phyloP scores from a whole-genome alignment of 1,140 invertebrate species.

The Pachypeltis micranthus region DNA sequence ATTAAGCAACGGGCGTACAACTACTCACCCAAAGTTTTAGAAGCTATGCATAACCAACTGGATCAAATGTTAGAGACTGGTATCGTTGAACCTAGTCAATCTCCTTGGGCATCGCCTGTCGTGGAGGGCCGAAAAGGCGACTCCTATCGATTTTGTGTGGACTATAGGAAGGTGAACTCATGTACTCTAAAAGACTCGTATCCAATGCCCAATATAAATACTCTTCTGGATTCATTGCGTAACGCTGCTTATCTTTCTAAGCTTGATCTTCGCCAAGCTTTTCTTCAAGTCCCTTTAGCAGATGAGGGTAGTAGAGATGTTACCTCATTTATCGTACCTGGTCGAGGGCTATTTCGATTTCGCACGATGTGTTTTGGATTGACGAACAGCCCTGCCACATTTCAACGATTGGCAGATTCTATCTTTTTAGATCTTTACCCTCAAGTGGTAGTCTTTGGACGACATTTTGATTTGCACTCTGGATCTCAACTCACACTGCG shows the following conservation, averaged over 20 bases:
- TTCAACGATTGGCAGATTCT: conserved; percentile 11
- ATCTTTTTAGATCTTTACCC: too few relatives aligned
- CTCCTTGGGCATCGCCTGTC: conserved; percentile 28
- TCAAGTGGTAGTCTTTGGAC: too few relatives aligned
- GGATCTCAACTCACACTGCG: not conserved
- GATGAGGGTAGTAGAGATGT: too few relatives aligned
- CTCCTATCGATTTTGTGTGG: conserved; percentile 24
- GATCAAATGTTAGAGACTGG: conserved; percentile 28
- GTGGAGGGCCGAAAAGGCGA: conserved; percentile 28
- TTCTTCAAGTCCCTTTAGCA: conserved; percentile 32
- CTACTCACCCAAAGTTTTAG: conserved; percentile 24
- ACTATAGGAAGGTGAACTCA: conserved; percentile 24
- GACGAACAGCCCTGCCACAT: too few relatives aligned
- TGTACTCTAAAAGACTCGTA: conserved; percentile 20
- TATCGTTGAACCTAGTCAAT: conserved; percentile 28
- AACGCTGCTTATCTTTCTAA: conserved; percentile 29
- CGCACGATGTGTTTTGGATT: too few relatives aligned
- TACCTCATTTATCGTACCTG: not conserved
- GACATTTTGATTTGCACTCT: too few relatives aligned
- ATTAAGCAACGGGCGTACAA: conserved; percentile 29
- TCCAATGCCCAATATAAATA: conserved; percentile 27
- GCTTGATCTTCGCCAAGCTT: conserved; percentile 31
- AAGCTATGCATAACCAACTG: conserved; percentile 26
- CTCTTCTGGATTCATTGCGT: conserved; percentile 28
- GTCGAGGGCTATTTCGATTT: conserved; percentile 29